These are phyloP conservation scores for Sarcophaga carnaria DNA, from an alignment of 2,888 invertebrate species.

Conservation along the genomic window DNA sequence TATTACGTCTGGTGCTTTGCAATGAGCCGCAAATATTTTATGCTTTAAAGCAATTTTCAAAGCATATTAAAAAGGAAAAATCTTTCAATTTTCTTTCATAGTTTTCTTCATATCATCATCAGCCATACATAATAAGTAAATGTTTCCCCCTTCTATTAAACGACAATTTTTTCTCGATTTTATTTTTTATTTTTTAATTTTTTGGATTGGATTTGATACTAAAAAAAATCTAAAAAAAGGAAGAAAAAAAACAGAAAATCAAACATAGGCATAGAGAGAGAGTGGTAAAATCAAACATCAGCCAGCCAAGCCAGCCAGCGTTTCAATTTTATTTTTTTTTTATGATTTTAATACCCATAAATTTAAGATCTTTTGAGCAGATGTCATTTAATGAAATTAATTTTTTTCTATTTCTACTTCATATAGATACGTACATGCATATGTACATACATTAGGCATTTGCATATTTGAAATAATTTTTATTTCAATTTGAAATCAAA, in stretches of 20 bases:
- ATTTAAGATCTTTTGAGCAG: constrained; percentile 62
- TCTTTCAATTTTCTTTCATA: constrained; percentile 41
- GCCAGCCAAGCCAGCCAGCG: not conserved
- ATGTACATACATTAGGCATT: constrained; percentile 43
- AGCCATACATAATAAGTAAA: constrained; percentile 33
- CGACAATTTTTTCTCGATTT: not conserved
- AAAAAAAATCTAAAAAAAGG: not conserved
- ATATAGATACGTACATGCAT: not conserved
- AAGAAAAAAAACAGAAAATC: not conserved
- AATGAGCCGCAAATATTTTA: constrained; percentile 79
- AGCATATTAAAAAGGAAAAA: constrained; percentile 33
- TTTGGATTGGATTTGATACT: not conserved
- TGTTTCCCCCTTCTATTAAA: constrained; percentile 55
- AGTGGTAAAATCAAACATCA: no score
- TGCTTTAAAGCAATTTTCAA: constrained; percentile 74
- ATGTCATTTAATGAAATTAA: constrained; percentile 67
- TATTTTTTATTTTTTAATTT: not conserved
- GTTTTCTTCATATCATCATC: no score
- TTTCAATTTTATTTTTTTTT: constrained; percentile 37
- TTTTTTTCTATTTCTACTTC: not conserved
- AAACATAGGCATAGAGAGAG: not conserved
- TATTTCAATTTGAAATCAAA: constrained; percentile 51
- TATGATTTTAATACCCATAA: constrained; percentile 68
- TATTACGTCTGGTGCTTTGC: constrained; percentile 80
- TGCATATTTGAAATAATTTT: constrained; percentile 59